Conservation (phyloP, 2,888 invertebrate species). For the Morpho deidamia region DNA sequence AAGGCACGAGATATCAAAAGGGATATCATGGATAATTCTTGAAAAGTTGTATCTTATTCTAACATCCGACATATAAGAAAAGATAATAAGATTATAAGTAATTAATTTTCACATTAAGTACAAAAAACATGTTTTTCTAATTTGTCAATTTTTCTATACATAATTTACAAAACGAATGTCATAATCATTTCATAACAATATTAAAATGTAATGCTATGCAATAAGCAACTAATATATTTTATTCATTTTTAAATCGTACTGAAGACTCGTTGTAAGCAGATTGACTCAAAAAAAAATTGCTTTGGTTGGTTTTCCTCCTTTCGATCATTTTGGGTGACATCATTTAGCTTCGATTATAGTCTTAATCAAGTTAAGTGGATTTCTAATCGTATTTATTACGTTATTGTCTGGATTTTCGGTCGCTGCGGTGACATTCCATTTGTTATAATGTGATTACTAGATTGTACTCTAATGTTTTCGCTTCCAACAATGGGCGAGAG, state of each 20-base stretch:
- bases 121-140: too few relatives aligned
- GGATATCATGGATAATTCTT: too few relatives aligned
- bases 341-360: constrained; percentile 42
- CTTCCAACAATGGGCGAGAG: constrained; percentile 18
- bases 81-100: too few relatives aligned
- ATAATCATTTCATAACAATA: too few relatives aligned
- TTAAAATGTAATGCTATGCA: constrained; percentile 77
- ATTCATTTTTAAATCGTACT: constrained; percentile 60
- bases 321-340: constrained; percentile 30
- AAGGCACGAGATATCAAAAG: too few relatives aligned
- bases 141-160: too few relatives aligned
- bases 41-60: too few relatives aligned
- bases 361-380: constrained; percentile 64
- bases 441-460: constrained; percentile 26
- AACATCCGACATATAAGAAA: too few relatives aligned
- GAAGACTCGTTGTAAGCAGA: constrained; percentile 59
- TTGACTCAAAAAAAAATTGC: constrained; percentile 63
- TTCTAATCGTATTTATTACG: constrained; percentile 40
- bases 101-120: too few relatives aligned
- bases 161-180: too few relatives aligned
- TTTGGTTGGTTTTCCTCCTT: constrained; percentile 50
- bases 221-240: constrained; percentile 74
- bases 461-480: constrained; percentile 19
- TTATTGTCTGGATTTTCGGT: constrained; percentile 27
- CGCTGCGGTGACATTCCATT: constrained; percentile 27